Conservation (phyloP, 2,797 vertebrate species). For the Euphonia xanthogaster region DNA sequence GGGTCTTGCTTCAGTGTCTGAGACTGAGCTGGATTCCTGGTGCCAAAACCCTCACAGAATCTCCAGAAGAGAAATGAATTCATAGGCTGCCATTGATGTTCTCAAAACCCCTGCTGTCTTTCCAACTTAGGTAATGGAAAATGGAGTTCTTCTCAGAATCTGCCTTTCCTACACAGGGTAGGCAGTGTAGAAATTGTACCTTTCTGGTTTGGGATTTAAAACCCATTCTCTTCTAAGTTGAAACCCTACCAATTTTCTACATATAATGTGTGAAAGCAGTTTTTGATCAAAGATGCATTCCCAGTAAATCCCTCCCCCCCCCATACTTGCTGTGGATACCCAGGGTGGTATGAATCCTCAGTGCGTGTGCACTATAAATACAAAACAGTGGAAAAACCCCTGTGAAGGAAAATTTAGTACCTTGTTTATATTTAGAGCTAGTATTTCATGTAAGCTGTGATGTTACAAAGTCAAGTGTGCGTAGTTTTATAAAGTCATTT, state of each 20-base stretch:
- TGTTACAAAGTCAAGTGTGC: background rate
- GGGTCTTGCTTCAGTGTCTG: background rate
- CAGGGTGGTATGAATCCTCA: background rate
- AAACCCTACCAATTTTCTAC: background rate
- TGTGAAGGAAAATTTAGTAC: background rate
- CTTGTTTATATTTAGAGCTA: conserved; percentile 4
- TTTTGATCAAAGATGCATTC: background rate
- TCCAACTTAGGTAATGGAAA: background rate
- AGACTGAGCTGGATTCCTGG: background rate
- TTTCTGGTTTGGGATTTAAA: background rate
- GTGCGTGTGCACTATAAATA: fast-evolving
- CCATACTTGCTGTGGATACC: background rate
- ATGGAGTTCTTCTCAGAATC: background rate
- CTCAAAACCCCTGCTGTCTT: background rate
- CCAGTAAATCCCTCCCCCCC: background rate
- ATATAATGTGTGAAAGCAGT: fast-evolving
- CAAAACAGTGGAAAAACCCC: background rate
- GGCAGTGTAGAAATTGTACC: background rate
- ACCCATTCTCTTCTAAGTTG: background rate
- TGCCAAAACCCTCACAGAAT: background rate
- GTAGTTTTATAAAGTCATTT: conserved; percentile 10
- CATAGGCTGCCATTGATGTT: background rate
- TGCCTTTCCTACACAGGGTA: background rate
- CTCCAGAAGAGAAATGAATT: background rate
- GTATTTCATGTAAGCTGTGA: background rate